Evolutionary conservation across 2,797 vertebrate genomes (phyloP), one percentile per base, ranked within the genome.

Genomic region (Lithobates sylvaticus): DNA sequence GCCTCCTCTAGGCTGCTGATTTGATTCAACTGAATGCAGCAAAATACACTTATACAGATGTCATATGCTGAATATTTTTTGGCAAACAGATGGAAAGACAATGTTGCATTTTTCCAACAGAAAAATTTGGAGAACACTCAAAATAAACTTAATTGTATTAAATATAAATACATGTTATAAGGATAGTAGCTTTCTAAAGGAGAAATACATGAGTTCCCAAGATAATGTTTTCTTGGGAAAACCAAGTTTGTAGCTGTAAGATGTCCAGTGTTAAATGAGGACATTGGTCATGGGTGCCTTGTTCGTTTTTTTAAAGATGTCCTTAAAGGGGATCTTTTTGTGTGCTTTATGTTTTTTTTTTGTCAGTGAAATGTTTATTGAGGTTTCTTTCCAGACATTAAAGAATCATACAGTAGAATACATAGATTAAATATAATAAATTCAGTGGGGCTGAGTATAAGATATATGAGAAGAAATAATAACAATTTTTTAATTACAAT

Each of bases 81-180:
- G 61, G n/a, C 42, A 39, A 78, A 78, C 64, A 32, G 61, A 47
- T 12, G 77, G 64, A 44, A 44, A 78, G 61, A 65, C 23, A 68
- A 44, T 47, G n/a, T 67, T 18, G 21, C 26, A 44, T 68, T 67
- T 68, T 47, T 78, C 77, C 77, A 42, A 29, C 27, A 67, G 23
- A 67, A 64, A 15, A 47, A 44, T 64, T 77, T 44, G 77, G 77
- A 67, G 10, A 15, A 2, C 6, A 7, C 10, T 78, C 64, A 78
- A 78, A 78, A 68, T 78, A 78, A 78, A 78, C 21, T 16, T 78
- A 44, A 44, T 67, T 78, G 16, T 68, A 78, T 47, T 68, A 78
- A 65, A 65, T 42, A 39, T 64, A 68, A 78, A 77, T 64, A 77
- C 26, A 77, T 64, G 3, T 61, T 23, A 61, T 65, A 13, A n/a